Evolutionary conservation across 2,888 invertebrate species (phyloP).

Genomic region (Catonia carolina): DNA sequence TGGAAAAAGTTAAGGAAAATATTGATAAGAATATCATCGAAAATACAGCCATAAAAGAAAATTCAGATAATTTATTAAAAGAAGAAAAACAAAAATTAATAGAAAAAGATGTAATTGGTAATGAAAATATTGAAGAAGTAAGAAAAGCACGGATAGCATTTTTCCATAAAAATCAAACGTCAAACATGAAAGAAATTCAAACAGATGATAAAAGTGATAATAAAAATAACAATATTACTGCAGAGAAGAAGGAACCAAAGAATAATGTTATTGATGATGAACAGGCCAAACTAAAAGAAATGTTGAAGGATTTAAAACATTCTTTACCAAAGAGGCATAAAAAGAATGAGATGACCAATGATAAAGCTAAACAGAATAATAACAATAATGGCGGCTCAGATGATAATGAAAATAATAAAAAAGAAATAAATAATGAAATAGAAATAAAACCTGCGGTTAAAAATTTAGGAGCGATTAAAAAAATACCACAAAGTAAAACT

Average conservation of each 20-base stretch:
- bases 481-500: constrained; percentile 25
- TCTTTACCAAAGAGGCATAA: constrained; percentile 55
- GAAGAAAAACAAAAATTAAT: constrained; percentile 19
- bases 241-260: not conserved
- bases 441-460: constrained; percentile 2
- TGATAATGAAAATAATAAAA: not conserved
- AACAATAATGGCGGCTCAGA: not conserved
- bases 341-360: constrained; percentile 12
- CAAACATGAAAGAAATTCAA: not conserved
- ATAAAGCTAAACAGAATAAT: constrained; percentile 3
- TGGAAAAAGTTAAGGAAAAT: not conserved
- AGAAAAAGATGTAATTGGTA: constrained; percentile 25
- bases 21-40: constrained; percentile 9
- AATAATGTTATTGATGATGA: constrained; percentile 25
- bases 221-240: not conserved
- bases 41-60: constrained; percentile 4
- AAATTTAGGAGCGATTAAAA: constrained; percentile 35
- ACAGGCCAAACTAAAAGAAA: constrained; percentile 50
- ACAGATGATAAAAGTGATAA: constrained; percentile 6
- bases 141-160: constrained; percentile 42
- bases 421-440: no score
- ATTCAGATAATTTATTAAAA: constrained; percentile 14
- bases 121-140: constrained; percentile 38
- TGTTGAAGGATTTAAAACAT: constrained; percentile 71
- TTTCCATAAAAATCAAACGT: constrained; percentile 36